Evolutionary conservation across 2,888 invertebrate genomes (phyloP).

Genomic region (Zeuzera pyrina): DNA sequence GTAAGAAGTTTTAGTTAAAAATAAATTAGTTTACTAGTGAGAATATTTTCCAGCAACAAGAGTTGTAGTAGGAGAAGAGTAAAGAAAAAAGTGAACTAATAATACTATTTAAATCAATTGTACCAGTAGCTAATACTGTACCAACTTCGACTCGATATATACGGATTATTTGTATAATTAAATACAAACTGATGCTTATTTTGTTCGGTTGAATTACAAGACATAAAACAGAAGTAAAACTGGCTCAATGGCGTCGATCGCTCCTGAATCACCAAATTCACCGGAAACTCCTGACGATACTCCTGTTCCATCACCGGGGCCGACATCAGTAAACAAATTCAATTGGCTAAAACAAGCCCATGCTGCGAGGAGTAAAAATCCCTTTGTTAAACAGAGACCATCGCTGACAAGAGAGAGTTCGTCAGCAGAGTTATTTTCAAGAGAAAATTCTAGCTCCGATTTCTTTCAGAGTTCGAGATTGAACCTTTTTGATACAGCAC

Average conservation of each 20-base stretch:
- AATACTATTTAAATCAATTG: too few species aligned
- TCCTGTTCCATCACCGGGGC: constrained; percentile 37
- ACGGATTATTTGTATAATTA: too few species aligned
- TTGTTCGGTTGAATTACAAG: neutral
- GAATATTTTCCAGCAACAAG: too few species aligned
- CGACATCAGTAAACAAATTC: constrained; percentile 41
- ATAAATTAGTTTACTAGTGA: too few species aligned
- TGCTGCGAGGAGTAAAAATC: constrained; percentile 43
- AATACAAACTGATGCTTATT: constrained; percentile 4
- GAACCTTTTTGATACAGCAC: constrained; percentile 57
- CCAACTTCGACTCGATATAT: too few species aligned
- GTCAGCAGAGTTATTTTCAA: constrained; percentile 49
- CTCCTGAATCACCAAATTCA: constrained; percentile 25
- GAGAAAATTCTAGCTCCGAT: constrained; percentile 55
- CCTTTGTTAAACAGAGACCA: constrained; percentile 52
- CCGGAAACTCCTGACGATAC: constrained; percentile 37
- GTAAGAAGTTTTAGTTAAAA: too few species aligned
- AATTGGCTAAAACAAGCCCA: constrained; percentile 50
- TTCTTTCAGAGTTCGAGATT: constrained; percentile 60
- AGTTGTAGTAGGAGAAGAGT: too few species aligned
- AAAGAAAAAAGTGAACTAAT: too few species aligned
- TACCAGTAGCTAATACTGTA: too few species aligned
- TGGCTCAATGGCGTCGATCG: constrained; percentile 13
- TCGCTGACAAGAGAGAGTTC: constrained; percentile 57
- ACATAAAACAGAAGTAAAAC: constrained; percentile 13